These are phyloP conservation scores for Hyperoplus immaculatus DNA, from an alignment of 2,797 vertebrate species.

Conservation along the genomic window DNA sequence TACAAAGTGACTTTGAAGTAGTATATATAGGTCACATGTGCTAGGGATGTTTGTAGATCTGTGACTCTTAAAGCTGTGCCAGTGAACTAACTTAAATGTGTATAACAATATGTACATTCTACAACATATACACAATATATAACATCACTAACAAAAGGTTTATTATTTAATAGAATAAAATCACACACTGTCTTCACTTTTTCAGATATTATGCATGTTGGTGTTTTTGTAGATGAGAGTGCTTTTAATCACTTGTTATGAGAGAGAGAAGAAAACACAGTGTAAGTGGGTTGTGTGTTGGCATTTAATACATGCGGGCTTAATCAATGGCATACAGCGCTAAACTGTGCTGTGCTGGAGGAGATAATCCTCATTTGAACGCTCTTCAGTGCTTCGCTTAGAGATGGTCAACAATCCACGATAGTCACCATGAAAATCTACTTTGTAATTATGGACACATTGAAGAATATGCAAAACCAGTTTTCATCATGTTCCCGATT, in stretches of 20 bases:
- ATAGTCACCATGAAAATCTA: constrained; percentile 73
- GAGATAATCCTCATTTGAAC: constrained; percentile 81
- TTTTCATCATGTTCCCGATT: constrained; percentile 71
- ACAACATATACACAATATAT: not conserved
- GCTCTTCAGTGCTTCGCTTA: constrained; percentile 68
- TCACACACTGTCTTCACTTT: not conserved
- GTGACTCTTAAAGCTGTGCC: not conserved
- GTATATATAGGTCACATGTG: constrained; percentile 8
- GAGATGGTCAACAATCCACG: constrained; percentile 79
- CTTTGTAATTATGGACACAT: constrained; percentile 78
- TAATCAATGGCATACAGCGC: constrained; percentile 81
- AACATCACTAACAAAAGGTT: not conserved
- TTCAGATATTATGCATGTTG: constrained; percentile 29
- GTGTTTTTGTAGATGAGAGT: constrained; percentile 25
- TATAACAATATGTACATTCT: too few relatives aligned
- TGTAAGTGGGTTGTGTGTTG: constrained; percentile 64
- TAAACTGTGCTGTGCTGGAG: constrained; percentile 76
- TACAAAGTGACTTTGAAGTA: not conserved
- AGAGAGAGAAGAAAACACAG: constrained; percentile 40
- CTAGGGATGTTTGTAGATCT: not conserved
- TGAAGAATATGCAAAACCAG: constrained; percentile 77
- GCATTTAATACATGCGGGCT: constrained; percentile 68
- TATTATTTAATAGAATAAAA: constrained; percentile 8
- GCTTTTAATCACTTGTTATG: constrained; percentile 44
- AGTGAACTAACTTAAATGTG: too few relatives aligned